Base-by-base conservation (phyloP, 2,888 invertebrate genomes). In the Lasioglossum morio region DNA sequence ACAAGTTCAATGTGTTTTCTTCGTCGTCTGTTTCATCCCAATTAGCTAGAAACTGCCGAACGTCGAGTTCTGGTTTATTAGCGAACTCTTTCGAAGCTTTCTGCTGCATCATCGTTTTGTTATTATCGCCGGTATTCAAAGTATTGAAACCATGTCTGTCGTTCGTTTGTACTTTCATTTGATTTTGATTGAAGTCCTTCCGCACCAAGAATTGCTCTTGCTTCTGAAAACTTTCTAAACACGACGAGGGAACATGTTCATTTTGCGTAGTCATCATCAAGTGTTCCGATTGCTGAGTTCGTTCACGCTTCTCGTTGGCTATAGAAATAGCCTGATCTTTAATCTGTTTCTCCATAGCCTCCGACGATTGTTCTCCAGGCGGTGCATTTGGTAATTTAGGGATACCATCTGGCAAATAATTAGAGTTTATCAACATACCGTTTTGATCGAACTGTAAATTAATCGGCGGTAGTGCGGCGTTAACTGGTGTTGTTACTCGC, bases 1-100 rank as follows among this genome's bases (percentile, higher is more conserved):
- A 87, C 46, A 93, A 63, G 72, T 87, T 93, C 0, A 89, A 82
- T 57, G 88, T 87, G 4, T 92, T 82, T 48, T 95, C 94, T 74
- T 95, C 95, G 19, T 95, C 95, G 73, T 94, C 95, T 3, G 94
- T 94, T 72, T 95, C 95, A 79, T 95, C 95, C 95, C 95, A 95
- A 69, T 92, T 95, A 1, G 94, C 95, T 53, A 95, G 82, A 88
- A 95, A 95, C 72, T 95, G 95, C 23, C 95, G 92, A 10, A 95
- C 95, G 63, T 95, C 95, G 2, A 95, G 87, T 12, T 93, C 92
- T 0, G 95, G 95, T 70, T 95, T 95, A 66, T 94, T 92, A 23
- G 88, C 85, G 1, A 89, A 87, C 12, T 90, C 84, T 63, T 91
- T 91, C 0, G 91, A 83, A n/a, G 79, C 85, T 53, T 87, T 86